Percentiles rank a stretch among this genome's conserved stretches.
phyloP scores from a whole-genome alignment of 2,797 vertebrate species.

The Babyrousa celebensis region DNA sequence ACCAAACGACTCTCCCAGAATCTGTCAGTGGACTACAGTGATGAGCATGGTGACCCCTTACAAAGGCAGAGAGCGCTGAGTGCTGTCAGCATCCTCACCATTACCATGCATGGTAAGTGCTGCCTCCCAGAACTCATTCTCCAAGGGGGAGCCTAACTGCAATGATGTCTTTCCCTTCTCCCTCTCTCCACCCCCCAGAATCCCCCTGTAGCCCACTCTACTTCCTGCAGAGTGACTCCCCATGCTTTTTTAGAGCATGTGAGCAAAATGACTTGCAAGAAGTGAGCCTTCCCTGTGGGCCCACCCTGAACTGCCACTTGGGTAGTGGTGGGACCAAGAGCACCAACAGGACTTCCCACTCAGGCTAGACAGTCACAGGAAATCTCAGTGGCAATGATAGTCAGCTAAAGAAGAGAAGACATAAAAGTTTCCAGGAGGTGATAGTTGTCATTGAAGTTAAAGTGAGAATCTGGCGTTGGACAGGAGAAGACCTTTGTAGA shows the following conservation, averaged over 20 bases:
- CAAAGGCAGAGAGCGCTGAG: constrained; percentile 95
- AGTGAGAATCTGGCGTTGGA: neutral
- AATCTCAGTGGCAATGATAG: neutral
- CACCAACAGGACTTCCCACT: neutral
- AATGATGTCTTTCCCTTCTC: neutral
- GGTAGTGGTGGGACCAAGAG: neutral
- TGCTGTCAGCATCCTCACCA: constrained; percentile 96
- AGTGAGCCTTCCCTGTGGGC: neutral
- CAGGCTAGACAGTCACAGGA: neutral
- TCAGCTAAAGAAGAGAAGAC: neutral
- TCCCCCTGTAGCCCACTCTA: neutral
- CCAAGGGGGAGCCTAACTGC: neutral
- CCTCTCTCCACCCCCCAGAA: neutral
- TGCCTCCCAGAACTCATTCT: too few relatives aligned
- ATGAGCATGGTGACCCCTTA: constrained; percentile 87
- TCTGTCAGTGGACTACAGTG: constrained; percentile 91
- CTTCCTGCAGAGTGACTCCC: neutral
- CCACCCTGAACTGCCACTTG: neutral
- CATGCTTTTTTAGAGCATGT: neutral
- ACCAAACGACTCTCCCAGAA: constrained; percentile 92
- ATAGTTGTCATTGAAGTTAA: neutral
- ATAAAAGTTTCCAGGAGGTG: neutral
- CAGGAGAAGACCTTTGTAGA: neutral
- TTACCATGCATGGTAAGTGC: constrained; percentile 95
- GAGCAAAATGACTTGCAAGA: neutral